Evolutionary conservation across 2,888 invertebrate species (phyloP), one percentile per base, ranked within the genome.

Genomic region (Drosophila formosana): DNA sequence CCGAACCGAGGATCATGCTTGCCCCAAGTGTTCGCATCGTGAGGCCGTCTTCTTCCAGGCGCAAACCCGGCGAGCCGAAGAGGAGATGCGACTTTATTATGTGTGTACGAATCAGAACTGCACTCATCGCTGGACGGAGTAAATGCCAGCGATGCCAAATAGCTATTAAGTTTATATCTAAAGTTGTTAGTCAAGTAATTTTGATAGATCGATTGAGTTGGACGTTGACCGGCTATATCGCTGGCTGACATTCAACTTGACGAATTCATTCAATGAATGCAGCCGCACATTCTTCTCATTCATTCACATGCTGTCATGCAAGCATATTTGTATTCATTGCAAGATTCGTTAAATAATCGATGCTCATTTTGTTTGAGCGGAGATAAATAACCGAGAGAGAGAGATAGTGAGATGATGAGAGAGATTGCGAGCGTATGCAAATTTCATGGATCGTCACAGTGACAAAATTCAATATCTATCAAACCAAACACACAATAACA

Each of bases 41-140:
- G 98, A 99, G 92, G 98, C 99, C 0, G 99, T 99, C 5, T 99
- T 99, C 93, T 99, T 99, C 93, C 98, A 98, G 94, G 99, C 99
- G 0, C 98, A 99, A 92, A 98, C 98, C 0, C 94, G 98, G 73
- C 95, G 98, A 84, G 99, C 99, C 89, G 99, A 99, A 94, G 98
- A 99, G 91, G 98, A 98, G 93, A 99, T 99, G 99, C 95, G 98
- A 92, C 94, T 99, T 46, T 99, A 99, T 92, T 99, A 99, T 90
- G 99, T 99, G 3, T 99, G 99, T 91, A 98, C 98, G 0, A 96
- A 96, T 92, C 94, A 95, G 63, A 96, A 97, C 91, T 99, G 99
- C 92, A 96, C 96, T 68, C 98, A 99, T 92, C 94, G 98, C 81
- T 99, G 98, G 98, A 99, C 98, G 65, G 99, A 99, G 94, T 98